Conservation (phyloP, 1,140 invertebrate species). For the Calosoma granatense region DNA sequence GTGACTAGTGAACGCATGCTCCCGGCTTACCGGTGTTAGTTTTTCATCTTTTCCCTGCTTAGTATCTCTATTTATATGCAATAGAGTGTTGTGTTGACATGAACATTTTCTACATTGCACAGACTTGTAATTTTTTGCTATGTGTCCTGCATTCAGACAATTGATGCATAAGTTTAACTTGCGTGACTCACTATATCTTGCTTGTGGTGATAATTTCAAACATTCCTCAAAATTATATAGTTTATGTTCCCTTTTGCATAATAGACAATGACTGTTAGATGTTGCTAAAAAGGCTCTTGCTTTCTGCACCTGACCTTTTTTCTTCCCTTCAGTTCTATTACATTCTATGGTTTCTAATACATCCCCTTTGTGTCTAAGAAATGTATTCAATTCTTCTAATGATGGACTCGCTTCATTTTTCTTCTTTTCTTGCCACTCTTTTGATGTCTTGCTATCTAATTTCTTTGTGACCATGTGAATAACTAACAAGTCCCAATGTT, state of each 20-base stretch:
- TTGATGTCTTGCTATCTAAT: not conserved
- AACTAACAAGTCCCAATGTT: not conserved
- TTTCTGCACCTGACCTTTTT: no score
- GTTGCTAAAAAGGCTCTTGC: not conserved
- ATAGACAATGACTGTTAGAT: not conserved
- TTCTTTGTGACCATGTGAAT: not conserved
- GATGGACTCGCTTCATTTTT: not conserved
- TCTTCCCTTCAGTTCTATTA: not conserved
- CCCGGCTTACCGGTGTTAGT: no score
- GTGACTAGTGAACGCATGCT: no score
- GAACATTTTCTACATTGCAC: not conserved
- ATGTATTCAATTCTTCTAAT: not conserved
- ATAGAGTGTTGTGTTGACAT: not conserved
- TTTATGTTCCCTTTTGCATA: not conserved
- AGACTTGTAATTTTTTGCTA: not conserved
- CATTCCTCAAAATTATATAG: not conserved
- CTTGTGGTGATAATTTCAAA: not conserved
- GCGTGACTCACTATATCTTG: not conserved
- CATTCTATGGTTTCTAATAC: not conserved
- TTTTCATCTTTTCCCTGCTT: no score
- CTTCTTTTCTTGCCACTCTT: not conserved
- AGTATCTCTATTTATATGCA: no score
- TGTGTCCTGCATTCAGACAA: not conserved
- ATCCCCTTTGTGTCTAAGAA: not conserved
- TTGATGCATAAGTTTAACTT: not conserved